phyloP scores from a whole-genome alignment of 2,888 invertebrate genomes.

The Scelioninae gen. 1 region DNA sequence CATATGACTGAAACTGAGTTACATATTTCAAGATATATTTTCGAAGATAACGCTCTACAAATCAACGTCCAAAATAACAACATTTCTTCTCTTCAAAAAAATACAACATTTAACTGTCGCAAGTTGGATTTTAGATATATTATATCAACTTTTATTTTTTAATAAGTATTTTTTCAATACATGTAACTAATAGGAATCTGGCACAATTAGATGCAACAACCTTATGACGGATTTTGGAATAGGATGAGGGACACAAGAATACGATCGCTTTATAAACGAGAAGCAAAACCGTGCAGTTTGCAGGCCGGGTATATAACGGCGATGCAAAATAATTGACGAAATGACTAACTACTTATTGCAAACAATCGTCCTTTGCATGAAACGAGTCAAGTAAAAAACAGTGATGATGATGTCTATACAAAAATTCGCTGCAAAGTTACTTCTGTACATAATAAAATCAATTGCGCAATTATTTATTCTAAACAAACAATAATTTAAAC shows the following conservation, averaged over 20 bases:
- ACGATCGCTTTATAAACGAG: constrained; percentile 9
- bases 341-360: constrained; percentile 36
- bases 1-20: no score
- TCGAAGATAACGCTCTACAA: no score
- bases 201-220: constrained; percentile 3
- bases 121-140: no score
- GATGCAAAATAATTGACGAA: constrained; percentile 33
- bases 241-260: constrained; percentile 6
- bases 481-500: constrained; percentile 22
- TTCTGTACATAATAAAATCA: constrained; percentile 38
- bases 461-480: constrained; percentile 5
- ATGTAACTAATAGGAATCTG: no score
- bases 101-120: no score
- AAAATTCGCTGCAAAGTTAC: constrained; percentile 31
- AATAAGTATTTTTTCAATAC: no score
- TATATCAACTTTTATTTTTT: no score
- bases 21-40: no score
- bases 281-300: constrained; percentile 32
- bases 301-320: constrained; percentile 9
- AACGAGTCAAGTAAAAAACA: constrained; percentile 45
- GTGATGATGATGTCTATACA: constrained; percentile 42
- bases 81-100: no score
- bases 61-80: no score
- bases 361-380: constrained; percentile 27
- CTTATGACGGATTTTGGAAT: constrained; percentile 6